Percentiles rank a stretch among this genome's conserved stretches.
phyloP scores from a whole-genome alignment of 2,113 vertebrate species.

The Phylloscopus trochilus region DNA sequence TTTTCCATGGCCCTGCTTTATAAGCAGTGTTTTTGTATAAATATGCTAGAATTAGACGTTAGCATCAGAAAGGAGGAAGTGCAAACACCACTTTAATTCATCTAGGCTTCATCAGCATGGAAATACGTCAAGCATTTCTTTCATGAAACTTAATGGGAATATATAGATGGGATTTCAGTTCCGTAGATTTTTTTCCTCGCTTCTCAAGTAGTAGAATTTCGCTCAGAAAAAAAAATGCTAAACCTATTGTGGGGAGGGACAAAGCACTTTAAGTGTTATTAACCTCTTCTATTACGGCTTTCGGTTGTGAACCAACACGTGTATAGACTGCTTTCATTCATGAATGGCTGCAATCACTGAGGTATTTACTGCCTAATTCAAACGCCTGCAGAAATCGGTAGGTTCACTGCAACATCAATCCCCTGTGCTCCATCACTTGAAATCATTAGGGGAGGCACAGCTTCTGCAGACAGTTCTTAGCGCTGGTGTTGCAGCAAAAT shows the following conservation, averaged over 20 bases:
- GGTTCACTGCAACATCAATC: neutral
- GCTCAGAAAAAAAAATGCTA: neutral
- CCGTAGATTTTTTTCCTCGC: neutral
- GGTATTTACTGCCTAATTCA: conserved; percentile 9
- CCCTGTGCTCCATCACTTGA: neutral
- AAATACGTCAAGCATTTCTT: neutral
- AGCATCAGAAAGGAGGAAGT: conserved; percentile 10
- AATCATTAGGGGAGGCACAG: neutral
- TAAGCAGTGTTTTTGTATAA: conserved; percentile 3
- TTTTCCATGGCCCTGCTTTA: neutral
- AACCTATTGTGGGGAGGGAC: neutral
- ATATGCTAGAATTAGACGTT: neutral
- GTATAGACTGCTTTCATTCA: neutral
- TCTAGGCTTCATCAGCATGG: neutral
- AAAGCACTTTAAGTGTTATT: neutral
- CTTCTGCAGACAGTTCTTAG: neutral
- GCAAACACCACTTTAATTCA: conserved; percentile 1
- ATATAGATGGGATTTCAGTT: neutral
- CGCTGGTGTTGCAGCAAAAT: neutral
- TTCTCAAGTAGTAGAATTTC: neutral
- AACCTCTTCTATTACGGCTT: neutral
- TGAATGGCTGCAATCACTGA: conserved; percentile 30
- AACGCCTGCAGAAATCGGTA: neutral
- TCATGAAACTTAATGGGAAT: neutral
- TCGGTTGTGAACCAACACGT: neutral